These are phyloP conservation scores for Redunca redunca DNA, from an alignment of 2,113 vertebrate species.

Conservation along the genomic window DNA sequence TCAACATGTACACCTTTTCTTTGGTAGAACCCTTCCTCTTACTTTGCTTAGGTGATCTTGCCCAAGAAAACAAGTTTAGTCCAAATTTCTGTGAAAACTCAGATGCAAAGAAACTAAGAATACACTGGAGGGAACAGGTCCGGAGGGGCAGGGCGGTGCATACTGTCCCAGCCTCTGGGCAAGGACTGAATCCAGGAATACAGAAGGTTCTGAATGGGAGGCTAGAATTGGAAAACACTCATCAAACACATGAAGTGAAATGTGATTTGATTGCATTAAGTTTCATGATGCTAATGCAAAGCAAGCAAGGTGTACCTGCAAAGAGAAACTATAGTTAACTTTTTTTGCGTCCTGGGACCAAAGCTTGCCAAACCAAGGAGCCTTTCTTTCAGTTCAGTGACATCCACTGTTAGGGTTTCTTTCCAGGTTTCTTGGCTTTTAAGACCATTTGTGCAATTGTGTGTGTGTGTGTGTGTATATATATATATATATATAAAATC, in stretches of 20 bases:
- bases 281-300: conserved; percentile 21
- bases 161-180: neutral
- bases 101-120: conserved; percentile 67
- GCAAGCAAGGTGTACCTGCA: conserved; percentile 22
- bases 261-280: conserved; percentile 26
- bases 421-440: conserved; percentile 1
- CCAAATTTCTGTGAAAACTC: conserved; percentile 26
- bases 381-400: conserved; percentile 16
- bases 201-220: conserved; percentile 54
- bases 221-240: neutral
- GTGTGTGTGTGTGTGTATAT: neutral
- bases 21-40: conserved; percentile 12
- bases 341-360: conserved; percentile 19
- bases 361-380: neutral
- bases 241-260: conserved; percentile 57
- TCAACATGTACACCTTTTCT: neutral
- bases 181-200: conserved; percentile 59
- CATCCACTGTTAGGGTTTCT: conserved; percentile 5
- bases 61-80: conserved; percentile 66
- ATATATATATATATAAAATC: neutral
- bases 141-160: neutral
- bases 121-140: conserved; percentile 40
- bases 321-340: conserved; percentile 4
- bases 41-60: conserved; percentile 2
- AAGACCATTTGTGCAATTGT: conserved; percentile 17